Base-by-base conservation (phyloP, 2,888 invertebrate genomes). In the Galerucella calmariensis region DNA sequence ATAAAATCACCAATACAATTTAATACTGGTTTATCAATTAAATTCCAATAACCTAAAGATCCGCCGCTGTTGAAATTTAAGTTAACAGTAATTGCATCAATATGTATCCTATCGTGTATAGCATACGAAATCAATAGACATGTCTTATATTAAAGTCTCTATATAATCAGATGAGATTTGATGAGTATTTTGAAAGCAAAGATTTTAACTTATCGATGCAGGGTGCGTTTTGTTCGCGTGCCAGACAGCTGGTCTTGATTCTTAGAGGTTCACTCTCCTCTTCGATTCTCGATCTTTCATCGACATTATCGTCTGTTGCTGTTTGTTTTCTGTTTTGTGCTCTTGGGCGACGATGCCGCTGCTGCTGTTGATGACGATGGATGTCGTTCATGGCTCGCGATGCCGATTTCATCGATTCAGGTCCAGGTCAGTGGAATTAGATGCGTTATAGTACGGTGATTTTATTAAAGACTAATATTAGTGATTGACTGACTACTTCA, bases 211-310 rank as follows among this genome's bases (percentile, higher is more conserved):
- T 72, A 72, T 58, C 58, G 72, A 78, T 78, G 75, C 77, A 76
- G 67, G 73, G 69, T 79, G 80, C 80, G 80, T 79, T 77, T 78
- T 74, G 78, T 73, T 78, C 80, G 79, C 80, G 80, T 80, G 80
- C 80, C 80, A 72, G 74, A 73, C 75, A 73, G 75, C 72, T 73
- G 75, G 72, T 73, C 75, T 75, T 75, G 73, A 70, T 67, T 73
- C 75, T 75, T 73, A 70, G 67, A 73, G 72, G 63, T 72, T 76
- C 61, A 59, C 67, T 73, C 70, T 73, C 65, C 58, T 76, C 63
- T 65, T 65, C 46, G 16, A 65, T 65, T 44, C 44, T 46, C 61
- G 71, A 72, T 66, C 72, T 72, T 65, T 46, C 71, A 71, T 63
- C 59, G 59, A 27, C 59, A 70, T 70, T 46, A 61, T 61, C 69